Conservation (phyloP, 2,797 vertebrate species). For the Enteromius trimaculatus region DNA sequence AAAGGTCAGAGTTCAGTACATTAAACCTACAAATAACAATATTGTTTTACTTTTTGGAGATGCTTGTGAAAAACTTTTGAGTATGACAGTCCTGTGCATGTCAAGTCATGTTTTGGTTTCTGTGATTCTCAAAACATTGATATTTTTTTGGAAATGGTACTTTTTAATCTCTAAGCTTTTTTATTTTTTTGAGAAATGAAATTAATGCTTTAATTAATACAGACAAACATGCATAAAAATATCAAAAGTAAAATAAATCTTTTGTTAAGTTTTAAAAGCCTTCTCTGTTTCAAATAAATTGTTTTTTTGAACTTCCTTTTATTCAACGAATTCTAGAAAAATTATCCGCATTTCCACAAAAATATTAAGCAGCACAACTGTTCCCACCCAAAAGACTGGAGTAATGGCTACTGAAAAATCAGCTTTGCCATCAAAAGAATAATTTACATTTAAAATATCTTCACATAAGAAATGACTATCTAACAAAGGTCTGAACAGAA, state of each 20-base stretch:
- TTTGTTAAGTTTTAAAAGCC: not conserved
- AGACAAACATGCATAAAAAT: not conserved
- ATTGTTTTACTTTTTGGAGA: slow-evolving; percentile 1
- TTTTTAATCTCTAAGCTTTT: not conserved
- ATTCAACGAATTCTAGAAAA: not conserved
- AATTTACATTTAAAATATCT: not conserved
- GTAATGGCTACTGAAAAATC: not conserved
- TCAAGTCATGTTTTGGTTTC: slow-evolving; percentile 6
- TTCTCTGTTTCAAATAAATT: not conserved
- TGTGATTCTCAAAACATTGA: not conserved
- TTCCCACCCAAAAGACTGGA: not conserved
- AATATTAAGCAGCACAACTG: not conserved
- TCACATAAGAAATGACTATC: not conserved
- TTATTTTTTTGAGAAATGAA: not conserved
- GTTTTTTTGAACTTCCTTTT: not conserved
- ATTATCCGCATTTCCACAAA: not conserved
- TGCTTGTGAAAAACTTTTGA: not conserved
- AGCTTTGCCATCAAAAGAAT: not conserved
- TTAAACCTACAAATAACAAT: not conserved
- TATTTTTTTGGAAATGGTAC: slow-evolving; percentile 1
- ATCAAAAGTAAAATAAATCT: not conserved
- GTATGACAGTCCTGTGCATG: not conserved
- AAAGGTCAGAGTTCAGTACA: slow-evolving; percentile 85
- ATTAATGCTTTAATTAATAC: not conserved
- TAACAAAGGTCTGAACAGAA: not conserved